Base-by-base conservation (phyloP, 2,888 invertebrate genomes). In the Mesochorus sp. region DNA sequence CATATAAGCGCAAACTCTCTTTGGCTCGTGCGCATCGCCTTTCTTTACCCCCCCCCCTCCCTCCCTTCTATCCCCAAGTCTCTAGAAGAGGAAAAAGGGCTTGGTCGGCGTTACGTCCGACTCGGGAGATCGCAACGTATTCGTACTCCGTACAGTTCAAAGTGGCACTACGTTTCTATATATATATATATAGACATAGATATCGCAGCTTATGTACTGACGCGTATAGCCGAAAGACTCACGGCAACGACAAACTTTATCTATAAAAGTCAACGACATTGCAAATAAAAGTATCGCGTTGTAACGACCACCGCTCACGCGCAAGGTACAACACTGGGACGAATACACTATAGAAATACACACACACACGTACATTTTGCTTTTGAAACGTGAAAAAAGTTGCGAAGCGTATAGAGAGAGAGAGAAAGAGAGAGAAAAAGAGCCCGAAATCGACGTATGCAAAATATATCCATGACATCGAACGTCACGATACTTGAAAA, bases 191-290 rank as follows among this genome's bases (percentile, higher is more conserved):
- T n/a, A n/a, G n/a, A n/a, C n/a, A n/a, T n/a, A n/a, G n/a, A 10
- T 55, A 64, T 42, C 49, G 34, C 64, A 57, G 51, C 44, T 34
- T 49, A 57, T 57, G 26, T n/a, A 19, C 57, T 57, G 21, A 26
- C 17, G 26, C 44, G 12, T 12, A 51, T 19, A 57, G 61, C 37
- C 28, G 73, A 80, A 84, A 85, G 81, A 75, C 81, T 72, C 72
- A 64, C 71, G 57, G 75, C 53, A 47, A 72, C 75, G 78, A 72
- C 76, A 62, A 88, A 88, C 84, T 88, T 88, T 88, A 80, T 81
- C 86, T 85, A 88, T 89, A 88, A 89, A 88, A 88, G 84, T 86
- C 84, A 84, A 85, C 84, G 81, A 83, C 82, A 81, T 79, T 76
- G 81, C 83, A 83, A 86, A 88, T 88, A 86, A 88, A 87, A 87